Conservation (phyloP, 2,113 vertebrate genomes). For the Paralichthys olivaceus region DNA sequence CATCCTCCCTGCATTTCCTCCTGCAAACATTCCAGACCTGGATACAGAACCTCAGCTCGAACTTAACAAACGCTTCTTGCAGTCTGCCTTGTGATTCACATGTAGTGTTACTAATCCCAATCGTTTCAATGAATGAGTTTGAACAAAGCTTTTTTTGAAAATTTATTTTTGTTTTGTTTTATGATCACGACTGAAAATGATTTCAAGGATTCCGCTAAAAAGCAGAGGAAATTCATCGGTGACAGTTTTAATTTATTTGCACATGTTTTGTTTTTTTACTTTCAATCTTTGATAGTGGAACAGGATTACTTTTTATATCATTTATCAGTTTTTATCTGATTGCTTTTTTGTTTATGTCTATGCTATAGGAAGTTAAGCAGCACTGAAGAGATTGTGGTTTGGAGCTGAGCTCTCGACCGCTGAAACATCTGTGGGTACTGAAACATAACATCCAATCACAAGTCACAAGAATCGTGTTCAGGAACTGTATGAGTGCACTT, state of each 20-base stretch:
- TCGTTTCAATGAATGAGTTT: constrained; percentile 31
- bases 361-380: background rate
- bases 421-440: constrained; percentile 5
- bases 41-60: constrained; percentile 23
- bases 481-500: constrained; percentile 50
- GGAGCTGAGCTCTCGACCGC: background rate
- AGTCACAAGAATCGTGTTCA: constrained; percentile 13
- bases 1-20: background rate
- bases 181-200: background rate
- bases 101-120: constrained; percentile 33
- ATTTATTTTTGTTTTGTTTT: constrained; percentile 28
- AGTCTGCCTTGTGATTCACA: constrained; percentile 19
- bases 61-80: constrained; percentile 32
- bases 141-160: constrained; percentile 36
- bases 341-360: constrained; percentile 20
- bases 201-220: background rate
- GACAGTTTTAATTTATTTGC: constrained; percentile 12
- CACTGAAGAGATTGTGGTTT: constrained; percentile 14
- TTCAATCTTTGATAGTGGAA: background rate
- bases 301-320: constrained; percentile 18
- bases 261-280: constrained; percentile 3
- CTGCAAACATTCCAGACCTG: background rate
- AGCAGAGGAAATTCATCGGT: background rate
- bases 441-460: background rate
- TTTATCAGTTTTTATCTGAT: constrained; percentile 4